Base-by-base conservation (phyloP, 2,797 vertebrate species). In the Smutsia temminckii region DNA sequence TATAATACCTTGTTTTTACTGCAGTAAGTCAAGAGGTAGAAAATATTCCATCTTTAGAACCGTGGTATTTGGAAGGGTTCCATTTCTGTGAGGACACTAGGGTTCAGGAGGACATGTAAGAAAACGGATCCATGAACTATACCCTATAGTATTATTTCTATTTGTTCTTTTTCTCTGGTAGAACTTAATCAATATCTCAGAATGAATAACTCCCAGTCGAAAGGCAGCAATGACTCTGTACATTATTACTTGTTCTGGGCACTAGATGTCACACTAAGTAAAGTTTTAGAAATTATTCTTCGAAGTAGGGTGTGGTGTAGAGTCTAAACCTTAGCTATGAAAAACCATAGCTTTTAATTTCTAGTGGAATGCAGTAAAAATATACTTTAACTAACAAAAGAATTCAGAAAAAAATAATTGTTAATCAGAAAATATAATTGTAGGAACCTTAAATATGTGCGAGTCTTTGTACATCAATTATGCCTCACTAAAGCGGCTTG, bases 181-280 rank as follows among this genome's bases (percentile, higher is more conserved):
- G 27, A 68, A 59, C 20, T 34, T 3, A 34, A 14, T 42, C 53
- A 49, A 0, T 51, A 16, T n/a, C 59, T 77, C 34, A 88, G 71
- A 84, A 80, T 79, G 80, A 74, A 63, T 80, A 27, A 25, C 46
- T 88, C 42, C 53, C 8, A 10, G 18, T 71, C 27, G 40, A 87
- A 85, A 95, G 61, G 32, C 8, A 14, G 21, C 53, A 55, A 6
- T 13, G 27, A 51, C 64, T 92, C 23, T 27, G 5, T 72, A 9
- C 10, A 51, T 61, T 51, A 72, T 57, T 55, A 84, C 80, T 96
- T 83, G 1, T 63, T 97, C 49, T 95, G 95, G 68, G 95, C 98
- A 94, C 98, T 98, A 98, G 98, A 95, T 98, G 98, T 98, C 98
- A 97, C 49, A 97, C 97, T 98, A 97, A 97, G 97, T 96, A 97